Percentiles rank a stretch among this genome's conserved stretches.
These are phyloP conservation scores for Poeciliopsis turrubarensis DNA, from an alignment of 2,113 vertebrate genomes.

Conservation along the genomic window DNA sequence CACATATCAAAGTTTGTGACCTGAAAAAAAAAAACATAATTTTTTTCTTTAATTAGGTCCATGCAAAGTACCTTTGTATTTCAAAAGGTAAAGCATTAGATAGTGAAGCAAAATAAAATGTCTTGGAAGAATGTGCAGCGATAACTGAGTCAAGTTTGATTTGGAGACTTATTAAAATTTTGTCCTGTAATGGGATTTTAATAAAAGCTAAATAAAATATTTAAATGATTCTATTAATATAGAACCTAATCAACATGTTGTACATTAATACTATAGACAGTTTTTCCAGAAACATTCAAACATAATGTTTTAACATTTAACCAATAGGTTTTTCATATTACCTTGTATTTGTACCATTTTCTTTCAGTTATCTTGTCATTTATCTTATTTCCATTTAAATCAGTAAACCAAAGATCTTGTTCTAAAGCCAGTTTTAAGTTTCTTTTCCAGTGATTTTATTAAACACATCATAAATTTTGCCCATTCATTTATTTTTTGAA, in stretches of 20 bases:
- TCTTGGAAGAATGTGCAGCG: too few relatives aligned
- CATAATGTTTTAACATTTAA: background rate
- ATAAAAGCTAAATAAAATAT: too few relatives aligned
- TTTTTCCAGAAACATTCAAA: background rate
- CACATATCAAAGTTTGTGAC: too few relatives aligned
- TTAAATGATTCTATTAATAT: background rate
- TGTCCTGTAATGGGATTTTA: too few relatives aligned
- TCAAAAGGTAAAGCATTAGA: too few relatives aligned
- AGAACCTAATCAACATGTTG: background rate
- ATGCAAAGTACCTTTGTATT: too few relatives aligned
- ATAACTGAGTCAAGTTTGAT: too few relatives aligned
- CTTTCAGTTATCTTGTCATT: too few relatives aligned
- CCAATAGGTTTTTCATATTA: background rate
- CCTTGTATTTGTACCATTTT: background rate
- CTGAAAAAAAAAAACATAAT: too few relatives aligned
- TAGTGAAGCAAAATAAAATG: too few relatives aligned
- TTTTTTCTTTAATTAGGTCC: too few relatives aligned
- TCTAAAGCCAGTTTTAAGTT: background rate
- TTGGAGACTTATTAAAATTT: too few relatives aligned
- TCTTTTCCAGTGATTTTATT: background rate
- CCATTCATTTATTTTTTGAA: background rate
- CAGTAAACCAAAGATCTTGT: background rate
- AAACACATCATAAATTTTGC: slow-evolving; percentile 2
- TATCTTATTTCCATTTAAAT: background rate
- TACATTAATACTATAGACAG: background rate